Percentiles rank a stretch among this genome's conserved stretches.
Evolutionary conservation across 2,113 vertebrate species (phyloP).

Genomic region (Probosciger aterrimus): DNA sequence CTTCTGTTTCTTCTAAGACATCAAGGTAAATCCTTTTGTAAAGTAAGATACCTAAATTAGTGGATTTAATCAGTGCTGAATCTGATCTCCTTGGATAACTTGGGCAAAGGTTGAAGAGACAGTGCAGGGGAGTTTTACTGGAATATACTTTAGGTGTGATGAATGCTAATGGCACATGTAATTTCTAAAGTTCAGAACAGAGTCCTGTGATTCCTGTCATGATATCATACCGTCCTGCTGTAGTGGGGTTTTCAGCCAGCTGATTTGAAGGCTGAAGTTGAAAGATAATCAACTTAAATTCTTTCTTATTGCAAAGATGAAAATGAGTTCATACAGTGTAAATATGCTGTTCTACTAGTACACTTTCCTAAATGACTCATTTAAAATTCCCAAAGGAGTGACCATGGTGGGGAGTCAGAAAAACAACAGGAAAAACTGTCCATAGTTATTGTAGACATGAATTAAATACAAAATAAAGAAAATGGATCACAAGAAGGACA

Average conservation of each 20-base stretch:
- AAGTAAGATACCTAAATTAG: background rate
- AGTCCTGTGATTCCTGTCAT: background rate
- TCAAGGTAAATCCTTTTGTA: background rate
- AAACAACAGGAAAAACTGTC: constrained; percentile 18
- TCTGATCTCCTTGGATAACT: background rate
- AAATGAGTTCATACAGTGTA: background rate
- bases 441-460: background rate
- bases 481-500: background rate
- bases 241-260: background rate
- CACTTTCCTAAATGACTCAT: background rate
- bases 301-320: background rate
- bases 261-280: background rate
- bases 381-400: background rate
- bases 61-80: background rate
- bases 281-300: background rate
- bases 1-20: background rate
- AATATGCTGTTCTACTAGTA: background rate
- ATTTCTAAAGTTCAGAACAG: background rate
- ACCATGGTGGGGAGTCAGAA: background rate
- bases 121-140: background rate
- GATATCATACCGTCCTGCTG: background rate
- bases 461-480: constrained; percentile 1
- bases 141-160: background rate
- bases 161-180: background rate
- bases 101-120: background rate